Evolutionary conservation across 2,113 vertebrate genomes (phyloP), one percentile per base, ranked within the genome.

Genomic region (Hirundichthys speculiger): DNA sequence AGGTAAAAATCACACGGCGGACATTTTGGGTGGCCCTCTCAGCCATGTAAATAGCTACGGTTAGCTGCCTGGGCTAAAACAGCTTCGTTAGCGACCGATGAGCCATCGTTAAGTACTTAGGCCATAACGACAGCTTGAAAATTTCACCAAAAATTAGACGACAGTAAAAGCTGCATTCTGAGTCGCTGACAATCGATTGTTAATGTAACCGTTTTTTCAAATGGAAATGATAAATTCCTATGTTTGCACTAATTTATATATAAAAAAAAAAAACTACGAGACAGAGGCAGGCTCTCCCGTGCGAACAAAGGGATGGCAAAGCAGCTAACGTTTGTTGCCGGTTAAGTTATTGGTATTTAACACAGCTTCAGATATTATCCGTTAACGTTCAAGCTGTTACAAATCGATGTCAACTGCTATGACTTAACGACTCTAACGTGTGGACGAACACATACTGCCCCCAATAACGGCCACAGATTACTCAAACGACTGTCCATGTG

Each of bases 21-120:
- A 93, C 93, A 94, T 94, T 92, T 94, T 94, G 89, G 70, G 77
- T 75, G 71, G 52, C 76, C 64, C 53, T 64, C 68, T 55, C 77
- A 74, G 68, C 83, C 84, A 58, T 73, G 77, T 74, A 83, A 72
- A 81, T 81, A 85, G 67, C 80, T 24, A 15, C 22, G 20, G 52
- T 38, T 85, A 74, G 69, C 77, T 9, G 2, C 46, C 58, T 67
- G 45, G 41, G 78, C 82, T 81, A 80, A n/a, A 8, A 11, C 57
- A 75, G 75, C 73, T 39, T 70, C 7, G 25, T 65, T 81, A 80
- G 71, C 75, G 22, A 48, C 11, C n/a, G 22, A 57, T 15, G 58
- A 66, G 45, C 47, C 41, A n/a, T n/a, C 25, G 45, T 22, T 38
- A 19, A 51, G 61, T 16, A 27, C 13, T 1, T 64, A 80, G 83